Conservation (phyloP, 2,113 vertebrate genomes). For the Psettodes erumei region DNA sequence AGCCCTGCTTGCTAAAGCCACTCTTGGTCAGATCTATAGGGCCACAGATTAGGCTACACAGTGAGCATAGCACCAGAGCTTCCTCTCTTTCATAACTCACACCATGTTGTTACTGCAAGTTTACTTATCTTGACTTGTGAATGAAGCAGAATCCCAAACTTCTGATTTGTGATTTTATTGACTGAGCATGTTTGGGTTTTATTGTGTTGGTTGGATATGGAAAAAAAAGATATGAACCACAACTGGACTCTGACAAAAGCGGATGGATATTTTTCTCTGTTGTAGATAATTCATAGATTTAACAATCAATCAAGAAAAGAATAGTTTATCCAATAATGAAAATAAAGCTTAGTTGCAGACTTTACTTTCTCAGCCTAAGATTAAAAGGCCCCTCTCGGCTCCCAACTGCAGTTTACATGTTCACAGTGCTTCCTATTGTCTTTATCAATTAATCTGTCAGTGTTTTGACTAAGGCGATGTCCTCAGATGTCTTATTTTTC, state of each 20-base stretch:
- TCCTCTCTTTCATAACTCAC: not conserved
- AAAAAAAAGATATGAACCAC: not conserved
- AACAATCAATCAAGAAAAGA: not conserved
- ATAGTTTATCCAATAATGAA: not conserved
- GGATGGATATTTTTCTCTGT: not conserved
- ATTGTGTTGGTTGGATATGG: not conserved
- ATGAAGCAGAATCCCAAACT: not conserved
- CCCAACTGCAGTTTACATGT: not conserved
- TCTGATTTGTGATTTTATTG: too few species aligned
- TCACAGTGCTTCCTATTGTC: not conserved
- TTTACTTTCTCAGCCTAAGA: not conserved
- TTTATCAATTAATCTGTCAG: not conserved
- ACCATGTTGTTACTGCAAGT: too few species aligned
- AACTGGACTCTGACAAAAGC: not conserved
- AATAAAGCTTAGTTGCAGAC: not conserved
- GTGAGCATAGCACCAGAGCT: not conserved
- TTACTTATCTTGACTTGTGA: too few species aligned
- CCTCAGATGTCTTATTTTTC: not conserved
- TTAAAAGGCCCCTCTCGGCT: not conserved
- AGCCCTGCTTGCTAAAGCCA: slow-evolving; percentile 50
- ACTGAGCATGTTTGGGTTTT: not conserved
- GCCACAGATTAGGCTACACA: slow-evolving; percentile 53
- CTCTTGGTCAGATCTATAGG: slow-evolving; percentile 49
- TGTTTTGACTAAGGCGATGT: not conserved
- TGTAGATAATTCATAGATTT: too few species aligned